phyloP scores from a whole-genome alignment of 2,797 vertebrate species.

The Artibeus lituratus region DNA sequence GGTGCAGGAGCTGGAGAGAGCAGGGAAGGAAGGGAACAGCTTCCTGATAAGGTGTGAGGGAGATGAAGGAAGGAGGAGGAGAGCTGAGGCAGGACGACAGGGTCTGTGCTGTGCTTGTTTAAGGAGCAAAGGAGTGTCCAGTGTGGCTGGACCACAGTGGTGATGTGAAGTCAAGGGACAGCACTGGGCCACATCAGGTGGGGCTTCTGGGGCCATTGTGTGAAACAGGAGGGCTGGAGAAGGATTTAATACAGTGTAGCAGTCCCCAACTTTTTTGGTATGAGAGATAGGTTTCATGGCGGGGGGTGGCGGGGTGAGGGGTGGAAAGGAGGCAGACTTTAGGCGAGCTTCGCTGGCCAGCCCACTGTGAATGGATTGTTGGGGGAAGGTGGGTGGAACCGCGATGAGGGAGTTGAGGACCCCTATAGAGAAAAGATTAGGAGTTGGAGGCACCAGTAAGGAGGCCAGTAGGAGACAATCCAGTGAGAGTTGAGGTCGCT shows the following conservation, averaged over 20 bases:
- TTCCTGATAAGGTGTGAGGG: neutral
- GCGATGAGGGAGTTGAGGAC: too few relatives aligned
- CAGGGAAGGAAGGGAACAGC: neutral
- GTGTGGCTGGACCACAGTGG: neutral
- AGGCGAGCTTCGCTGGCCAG: too few relatives aligned
- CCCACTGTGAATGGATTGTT: too few relatives aligned
- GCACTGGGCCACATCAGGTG: neutral
- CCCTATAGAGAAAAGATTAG: neutral
- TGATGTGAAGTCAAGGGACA: neutral
- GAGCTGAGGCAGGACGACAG: neutral
- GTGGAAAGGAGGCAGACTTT: too few relatives aligned
- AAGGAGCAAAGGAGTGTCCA: neutral
- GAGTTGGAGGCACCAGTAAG: neutral
- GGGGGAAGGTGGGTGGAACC: too few relatives aligned
- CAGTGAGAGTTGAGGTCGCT: neutral
- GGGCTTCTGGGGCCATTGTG: neutral
- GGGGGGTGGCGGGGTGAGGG: too few relatives aligned
- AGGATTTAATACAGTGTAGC: neutral
- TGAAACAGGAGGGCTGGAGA: neutral
- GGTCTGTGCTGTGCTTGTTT: neutral
- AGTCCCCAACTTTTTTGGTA: too few relatives aligned
- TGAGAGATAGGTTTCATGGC: too few relatives aligned
- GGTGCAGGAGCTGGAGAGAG: neutral
- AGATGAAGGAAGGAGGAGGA: neutral
- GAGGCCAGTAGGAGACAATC: neutral